Base-by-base conservation (phyloP, 2,888 invertebrate species). In the Eupelmus urozonus region DNA sequence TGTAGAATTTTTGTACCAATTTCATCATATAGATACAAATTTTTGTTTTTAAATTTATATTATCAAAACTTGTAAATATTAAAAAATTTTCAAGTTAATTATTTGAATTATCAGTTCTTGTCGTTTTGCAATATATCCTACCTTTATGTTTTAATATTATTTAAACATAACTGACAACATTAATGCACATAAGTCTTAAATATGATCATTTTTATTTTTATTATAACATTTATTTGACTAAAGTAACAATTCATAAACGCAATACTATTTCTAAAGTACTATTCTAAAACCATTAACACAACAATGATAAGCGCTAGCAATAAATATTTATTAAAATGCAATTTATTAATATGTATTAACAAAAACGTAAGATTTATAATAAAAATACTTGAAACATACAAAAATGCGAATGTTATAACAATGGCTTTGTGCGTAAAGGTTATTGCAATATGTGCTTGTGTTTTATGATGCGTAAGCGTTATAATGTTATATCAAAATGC, bases 311-410 rank as follows among this genome's bases (percentile, higher is more conserved):
- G 67, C 72, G 40, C 49, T 72, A 66, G 34, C 45, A 57, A 72
- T 67, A 76, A 76, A 59, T 79, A 66, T 66, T 29, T 45, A 63
- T 74, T 45, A 66, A 66, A 53, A 79, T 79, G 72, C 67, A 60
- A 25, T 73, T 71, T 60, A 73, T 77, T 79, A 57, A 66, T 70
- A n/a, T n/a, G n/a, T 65, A 72, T 69, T 63, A 49, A 78, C 49
- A 16, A 51, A 67, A 62, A 67, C 27, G 40, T 40, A 63, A 42
- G 72, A 79, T 25, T 40, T 49, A 49, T 75, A 49, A n/a, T n/a
- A n/a, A n/a, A n/a, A n/a, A n/a, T n/a, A n/a, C n/a, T n/a, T 34
- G 49, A 66, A 76, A 74, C 20, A 76, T n/a, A n/a, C n/a, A n/a
- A n/a, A n/a, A n/a, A n/a, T 55, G 55, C 13, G n/a, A 71, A 62